Evolutionary conservation across 2,888 invertebrate genomes (phyloP).

Genomic region (Pyrgus malvae): DNA sequence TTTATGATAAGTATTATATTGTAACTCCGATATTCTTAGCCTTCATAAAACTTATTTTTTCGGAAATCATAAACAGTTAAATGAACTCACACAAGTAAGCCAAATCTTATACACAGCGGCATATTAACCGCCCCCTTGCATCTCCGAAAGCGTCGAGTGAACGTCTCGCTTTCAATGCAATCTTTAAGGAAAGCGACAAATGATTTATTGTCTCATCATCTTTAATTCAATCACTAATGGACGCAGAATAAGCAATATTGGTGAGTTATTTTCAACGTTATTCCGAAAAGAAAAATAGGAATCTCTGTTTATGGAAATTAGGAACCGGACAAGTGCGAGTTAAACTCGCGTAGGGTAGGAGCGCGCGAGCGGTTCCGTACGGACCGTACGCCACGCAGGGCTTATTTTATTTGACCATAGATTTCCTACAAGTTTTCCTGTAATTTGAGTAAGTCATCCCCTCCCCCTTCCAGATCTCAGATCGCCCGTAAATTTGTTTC

Average conservation of each 20-base stretch:
- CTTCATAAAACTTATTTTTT: no score
- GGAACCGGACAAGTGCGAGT: no score
- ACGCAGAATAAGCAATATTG: constrained; percentile 49
- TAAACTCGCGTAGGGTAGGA: no score
- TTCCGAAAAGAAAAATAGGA: not conserved
- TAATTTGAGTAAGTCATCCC: no score
- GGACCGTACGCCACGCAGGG: no score
- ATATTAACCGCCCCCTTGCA: constrained; percentile 41
- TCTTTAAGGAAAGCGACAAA: constrained; percentile 68
- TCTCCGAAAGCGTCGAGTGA: constrained; percentile 52
- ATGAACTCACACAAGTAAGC: not conserved
- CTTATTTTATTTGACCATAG: no score
- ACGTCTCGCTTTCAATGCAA: constrained; percentile 59
- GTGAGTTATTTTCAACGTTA: constrained; percentile 38
- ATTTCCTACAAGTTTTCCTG: no score
- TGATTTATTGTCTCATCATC: constrained; percentile 73
- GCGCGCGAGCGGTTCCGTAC: no score
- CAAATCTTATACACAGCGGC: constrained; percentile 21
- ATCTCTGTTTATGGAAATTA: not conserved
- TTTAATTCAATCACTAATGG: constrained; percentile 52
- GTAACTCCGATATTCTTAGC: no score
- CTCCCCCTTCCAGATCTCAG: no score
- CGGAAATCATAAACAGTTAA: not conserved
- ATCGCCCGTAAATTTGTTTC: no score
- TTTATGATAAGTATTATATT: no score